Conservation (phyloP, 2,888 invertebrate genomes). For the Homarus gammarus region DNA sequence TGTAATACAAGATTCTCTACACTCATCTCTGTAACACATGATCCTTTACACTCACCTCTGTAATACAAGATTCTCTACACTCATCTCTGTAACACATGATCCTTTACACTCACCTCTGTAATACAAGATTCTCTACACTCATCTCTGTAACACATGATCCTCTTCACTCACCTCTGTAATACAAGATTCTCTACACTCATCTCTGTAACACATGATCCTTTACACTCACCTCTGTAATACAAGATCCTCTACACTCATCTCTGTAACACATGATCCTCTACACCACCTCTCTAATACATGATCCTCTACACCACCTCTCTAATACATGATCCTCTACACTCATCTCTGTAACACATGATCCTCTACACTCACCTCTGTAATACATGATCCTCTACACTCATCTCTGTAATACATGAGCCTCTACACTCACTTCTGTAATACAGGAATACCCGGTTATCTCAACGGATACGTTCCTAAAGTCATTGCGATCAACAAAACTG, state of each 20-base stretch:
- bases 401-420: no score
- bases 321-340: no score
- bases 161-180: slow-evolving; percentile 28
- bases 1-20: neutral
- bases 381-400: no score
- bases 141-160: neutral
- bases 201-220: neutral
- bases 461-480: no score
- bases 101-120: neutral
- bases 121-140: no score
- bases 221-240: neutral
- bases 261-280: neutral
- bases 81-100: neutral
- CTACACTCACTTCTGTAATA: no score
- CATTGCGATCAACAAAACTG: no score
- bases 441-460: no score
- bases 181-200: no score
- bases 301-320: no score
- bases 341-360: neutral
- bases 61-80: neutral
- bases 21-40: no score
- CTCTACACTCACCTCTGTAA: slow-evolving; percentile 18
- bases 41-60: no score
- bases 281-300: neutral
- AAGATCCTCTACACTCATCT: neutral